These are phyloP conservation scores for Poecilia latipinna DNA, from an alignment of 2,113 vertebrate genomes.

Conservation along the genomic window DNA sequence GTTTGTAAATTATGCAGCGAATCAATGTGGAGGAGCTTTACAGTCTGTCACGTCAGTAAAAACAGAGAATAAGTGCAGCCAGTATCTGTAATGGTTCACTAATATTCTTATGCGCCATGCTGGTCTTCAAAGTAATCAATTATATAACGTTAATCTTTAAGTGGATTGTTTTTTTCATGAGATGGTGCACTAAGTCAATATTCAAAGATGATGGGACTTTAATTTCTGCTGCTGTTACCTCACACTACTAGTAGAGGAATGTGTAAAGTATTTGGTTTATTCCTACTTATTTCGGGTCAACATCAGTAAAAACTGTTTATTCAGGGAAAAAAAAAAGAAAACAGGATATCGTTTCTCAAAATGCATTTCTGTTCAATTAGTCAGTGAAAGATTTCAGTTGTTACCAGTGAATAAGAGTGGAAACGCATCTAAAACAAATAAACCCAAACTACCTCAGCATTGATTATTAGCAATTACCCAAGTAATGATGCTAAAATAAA, in stretches of 20 bases:
- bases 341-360: neutral
- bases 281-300: neutral
- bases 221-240: neutral
- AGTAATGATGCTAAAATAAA: too few species aligned
- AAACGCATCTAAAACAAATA: neutral
- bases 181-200: neutral
- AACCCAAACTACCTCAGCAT: too few species aligned
- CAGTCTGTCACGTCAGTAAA: constrained; percentile 48
- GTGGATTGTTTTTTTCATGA: neutral
- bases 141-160: neutral
- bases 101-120: constrained; percentile 2
- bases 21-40: constrained; percentile 69
- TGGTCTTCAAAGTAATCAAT: neutral
- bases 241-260: neutral
- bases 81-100: constrained; percentile 35
- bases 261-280: neutral
- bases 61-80: constrained; percentile 18
- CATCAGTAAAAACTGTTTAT: neutral
- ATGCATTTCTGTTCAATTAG: neutral
- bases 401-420: neutral
- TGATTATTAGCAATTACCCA: too few species aligned
- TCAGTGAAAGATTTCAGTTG: neutral
- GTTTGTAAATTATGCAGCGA: constrained; percentile 68
- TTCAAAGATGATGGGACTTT: neutral
- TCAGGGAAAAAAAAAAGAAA: neutral